Base-by-base conservation (phyloP, 2,113 vertebrate species). In the Leptocoma aspasia region DNA sequence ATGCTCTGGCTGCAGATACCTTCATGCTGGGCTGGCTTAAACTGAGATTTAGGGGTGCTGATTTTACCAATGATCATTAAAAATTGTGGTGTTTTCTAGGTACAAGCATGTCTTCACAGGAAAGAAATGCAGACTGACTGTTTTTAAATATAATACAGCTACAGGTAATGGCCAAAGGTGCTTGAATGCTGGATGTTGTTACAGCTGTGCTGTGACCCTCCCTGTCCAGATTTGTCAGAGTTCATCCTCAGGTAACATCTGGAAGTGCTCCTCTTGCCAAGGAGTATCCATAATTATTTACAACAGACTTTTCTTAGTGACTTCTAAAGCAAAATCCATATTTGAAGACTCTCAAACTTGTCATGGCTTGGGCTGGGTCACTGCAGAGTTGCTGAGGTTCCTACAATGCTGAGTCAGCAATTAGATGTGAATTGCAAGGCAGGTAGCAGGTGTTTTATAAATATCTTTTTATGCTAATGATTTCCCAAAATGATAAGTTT, bases 401-500 rank as follows among this genome's bases (percentile, higher is more conserved):
- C 50, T 66, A 8, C 28, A 69, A 6, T 2, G 41, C 70, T 61
- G 81, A 86, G 15, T 86, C 68, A 92, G 35, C 54, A 66, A 3
- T 7, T 47, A 26, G 18, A 4, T 71, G 70, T 35, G 93, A 82
- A 76, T 85, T 56, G 44, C 11, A 1, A 19, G 30, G 44, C 44
- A 75, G 56, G 39, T 75, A 78, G 84, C 90, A 94, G 84, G 47
- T 91, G 81, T 47, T 54, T 86, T 50, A 71, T 77, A 83, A 86
- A 81, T 81, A 53, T 41, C 14, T 75, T 80, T 90, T 92, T 82
- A 76, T 92, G 83, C 22, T 87, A 66, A 90, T 90, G 64, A 45
- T 53, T 87, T 96, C 56, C 50, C 76, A 65, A 94, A 96, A 95
- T 94, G 64, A 7, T 57, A 80, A 69, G 53, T 68, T 95, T 89